Percentiles rank a stretch among this genome's conserved stretches.
Conservation (phyloP, 2,888 invertebrate species). For the Campoplex capitator region DNA sequence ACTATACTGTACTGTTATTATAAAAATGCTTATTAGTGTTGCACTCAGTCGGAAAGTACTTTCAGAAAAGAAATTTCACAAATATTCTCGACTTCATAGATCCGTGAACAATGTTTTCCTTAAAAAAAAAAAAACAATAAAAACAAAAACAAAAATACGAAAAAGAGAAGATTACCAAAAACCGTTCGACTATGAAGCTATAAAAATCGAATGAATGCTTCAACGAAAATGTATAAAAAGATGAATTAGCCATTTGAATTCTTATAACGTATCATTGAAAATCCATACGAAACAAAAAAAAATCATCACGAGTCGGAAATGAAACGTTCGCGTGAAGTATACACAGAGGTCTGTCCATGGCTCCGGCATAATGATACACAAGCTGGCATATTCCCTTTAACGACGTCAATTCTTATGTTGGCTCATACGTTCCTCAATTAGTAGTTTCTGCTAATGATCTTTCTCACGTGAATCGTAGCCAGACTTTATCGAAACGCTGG, state of each 20-base stretch:
- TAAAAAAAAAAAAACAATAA: no score
- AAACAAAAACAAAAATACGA: neutral
- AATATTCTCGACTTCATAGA: neutral
- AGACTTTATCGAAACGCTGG: neutral
- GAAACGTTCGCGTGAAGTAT: slow-evolving; percentile 13
- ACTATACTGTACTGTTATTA: neutral
- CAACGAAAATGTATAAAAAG: neutral
- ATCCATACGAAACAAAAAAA: neutral
- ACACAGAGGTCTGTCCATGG: slow-evolving; percentile 24
- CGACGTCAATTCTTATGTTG: slow-evolving; percentile 32
- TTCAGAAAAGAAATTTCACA: neutral
- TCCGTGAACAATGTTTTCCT: no score
- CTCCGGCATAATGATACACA: slow-evolving; percentile 9
- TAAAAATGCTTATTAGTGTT: neutral
- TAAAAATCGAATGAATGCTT: neutral
- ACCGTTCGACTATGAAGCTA: neutral
- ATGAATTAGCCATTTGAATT: neutral
- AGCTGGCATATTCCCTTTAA: slow-evolving; percentile 38
- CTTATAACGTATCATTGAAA: neutral
- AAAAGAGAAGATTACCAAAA: neutral
- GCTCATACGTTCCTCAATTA: slow-evolving; percentile 29
- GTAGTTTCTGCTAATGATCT: slow-evolving; percentile 15
- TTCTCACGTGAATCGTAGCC: slow-evolving; percentile 5
- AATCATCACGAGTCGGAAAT: neutral
- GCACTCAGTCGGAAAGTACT: neutral